Evolutionary conservation across 2,888 invertebrate genomes (phyloP), one percentile per base, ranked within the genome.

Genomic region (Patella caerulea): DNA sequence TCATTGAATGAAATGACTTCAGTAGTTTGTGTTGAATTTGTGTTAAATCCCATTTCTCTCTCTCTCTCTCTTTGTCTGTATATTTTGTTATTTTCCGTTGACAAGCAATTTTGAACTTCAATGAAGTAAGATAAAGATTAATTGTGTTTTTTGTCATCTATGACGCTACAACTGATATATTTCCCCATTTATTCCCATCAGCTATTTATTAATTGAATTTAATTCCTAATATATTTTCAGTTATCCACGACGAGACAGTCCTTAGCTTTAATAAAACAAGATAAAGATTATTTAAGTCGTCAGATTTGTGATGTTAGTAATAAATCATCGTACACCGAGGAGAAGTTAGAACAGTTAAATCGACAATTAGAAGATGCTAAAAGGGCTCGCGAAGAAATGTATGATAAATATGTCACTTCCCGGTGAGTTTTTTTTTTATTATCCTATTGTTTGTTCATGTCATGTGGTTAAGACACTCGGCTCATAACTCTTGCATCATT

Each of bases 371-470:
- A 91, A 59, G 88, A 90, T 75, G 88, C 90, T 1, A 91, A 91
- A 80, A 79, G 84, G 53, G 85, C 91, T 17, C 78, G 91, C 34
- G 92, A 92, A 78, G 90, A 91, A 78, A 88, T 91, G 85, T 91
- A 91, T 80, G 92, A 92, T 78, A 91, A 91, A 87, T 91, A 91
- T 84, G 88, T 91, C n/a, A 82, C 87, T 12, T 89, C 91, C 53
- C 89, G 91, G 91, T 91, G 79, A 59, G 59, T 72, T 15, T 45
- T 9, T 45, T 45, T 45, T 45, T 45, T 45, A 71, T 19, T 52
- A 45, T 45, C 45, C 45, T 45, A 9, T 45, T 45, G 7, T 45
- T 45, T 45, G 45, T 45, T 45, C 45, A 45, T 1, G 9, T 1
- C 45, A 45, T 45, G 45, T 9, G 45, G 9, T 45, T 45, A 45